These are phyloP conservation scores for Oedothorax gibbosus DNA, from an alignment of 1,140 invertebrate genomes.

Conservation along the genomic window DNA sequence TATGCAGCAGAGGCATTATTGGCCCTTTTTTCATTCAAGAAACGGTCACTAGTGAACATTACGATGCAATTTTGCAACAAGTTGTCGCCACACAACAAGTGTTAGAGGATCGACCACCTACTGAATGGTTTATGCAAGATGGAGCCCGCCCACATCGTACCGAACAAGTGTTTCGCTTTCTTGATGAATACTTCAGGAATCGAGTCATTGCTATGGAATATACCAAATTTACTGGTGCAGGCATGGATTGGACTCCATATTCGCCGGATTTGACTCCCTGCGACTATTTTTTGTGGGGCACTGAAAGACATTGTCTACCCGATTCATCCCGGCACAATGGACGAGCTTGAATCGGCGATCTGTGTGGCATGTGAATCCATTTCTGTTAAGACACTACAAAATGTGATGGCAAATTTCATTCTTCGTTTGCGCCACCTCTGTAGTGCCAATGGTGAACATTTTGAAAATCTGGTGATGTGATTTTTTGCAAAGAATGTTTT, in stretches of 20 bases:
- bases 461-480: constrained; percentile 11
- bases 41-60: constrained; percentile 31
- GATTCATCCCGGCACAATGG: neutral
- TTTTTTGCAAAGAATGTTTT: too few relatives aligned
- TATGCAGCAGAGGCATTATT: constrained; percentile 34
- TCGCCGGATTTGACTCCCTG: too few relatives aligned
- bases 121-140: too few relatives aligned
- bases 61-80: constrained; percentile 14
- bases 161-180: neutral
- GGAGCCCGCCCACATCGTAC: too few relatives aligned
- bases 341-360: neutral
- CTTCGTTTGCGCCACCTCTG: neutral
- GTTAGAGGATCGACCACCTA: too few relatives aligned
- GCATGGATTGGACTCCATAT: constrained; percentile 60
- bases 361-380: too few relatives aligned
- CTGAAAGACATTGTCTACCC: constrained; percentile 58
- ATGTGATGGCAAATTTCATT: too few relatives aligned
- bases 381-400: too few relatives aligned
- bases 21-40: constrained; percentile 34
- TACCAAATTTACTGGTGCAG: neutral
- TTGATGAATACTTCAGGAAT: neutral
- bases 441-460: neutral
- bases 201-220: constrained; percentile 12
- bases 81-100: too few relatives aligned
- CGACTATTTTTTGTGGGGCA: constrained; percentile 60